Percentiles rank a stretch among this genome's conserved stretches.
Conservation (phyloP, 2,797 vertebrate genomes). For the Lepidocolaptes lacrymiger region DNA sequence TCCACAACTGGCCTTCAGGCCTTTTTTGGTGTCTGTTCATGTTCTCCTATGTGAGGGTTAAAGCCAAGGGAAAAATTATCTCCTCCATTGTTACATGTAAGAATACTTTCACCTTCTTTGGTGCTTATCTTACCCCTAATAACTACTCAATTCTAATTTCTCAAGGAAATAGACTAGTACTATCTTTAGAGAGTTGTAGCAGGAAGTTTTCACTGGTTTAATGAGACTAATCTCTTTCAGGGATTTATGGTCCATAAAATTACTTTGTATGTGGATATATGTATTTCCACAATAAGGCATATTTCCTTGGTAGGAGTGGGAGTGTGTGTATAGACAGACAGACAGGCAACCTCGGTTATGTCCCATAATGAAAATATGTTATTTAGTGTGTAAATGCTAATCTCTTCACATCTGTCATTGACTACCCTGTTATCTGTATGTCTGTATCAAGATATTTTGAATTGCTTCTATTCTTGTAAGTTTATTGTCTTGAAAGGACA, state of each 20-base stretch:
- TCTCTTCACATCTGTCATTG: neutral
- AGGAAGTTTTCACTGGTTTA: neutral
- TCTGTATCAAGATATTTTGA: neutral
- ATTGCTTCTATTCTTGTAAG: neutral
- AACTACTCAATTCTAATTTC: neutral
- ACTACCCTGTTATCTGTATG: neutral
- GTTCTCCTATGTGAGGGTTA: neutral
- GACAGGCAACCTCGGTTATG: neutral
- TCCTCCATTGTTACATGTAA: neutral
- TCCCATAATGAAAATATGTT: neutral
- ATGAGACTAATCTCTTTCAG: neutral
- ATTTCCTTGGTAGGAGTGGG: neutral
- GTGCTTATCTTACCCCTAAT: neutral
- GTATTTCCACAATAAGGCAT: neutral
- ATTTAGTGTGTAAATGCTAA: neutral
- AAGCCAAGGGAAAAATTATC: neutral
- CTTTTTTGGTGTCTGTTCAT: neutral
- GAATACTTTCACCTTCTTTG: neutral
- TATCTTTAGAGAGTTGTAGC: neutral
- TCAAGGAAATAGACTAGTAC: neutral
- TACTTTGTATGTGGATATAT: fast-evolving
- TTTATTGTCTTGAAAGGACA: neutral
- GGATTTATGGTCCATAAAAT: neutral
- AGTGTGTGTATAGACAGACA: neutral
- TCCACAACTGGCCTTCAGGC: neutral